A percentile compares a stretch with the other conserved stretches of the same genome.
phyloP scores from a whole-genome alignment of 2,888 invertebrate genomes.

The Strigamia transsilvanica region DNA sequence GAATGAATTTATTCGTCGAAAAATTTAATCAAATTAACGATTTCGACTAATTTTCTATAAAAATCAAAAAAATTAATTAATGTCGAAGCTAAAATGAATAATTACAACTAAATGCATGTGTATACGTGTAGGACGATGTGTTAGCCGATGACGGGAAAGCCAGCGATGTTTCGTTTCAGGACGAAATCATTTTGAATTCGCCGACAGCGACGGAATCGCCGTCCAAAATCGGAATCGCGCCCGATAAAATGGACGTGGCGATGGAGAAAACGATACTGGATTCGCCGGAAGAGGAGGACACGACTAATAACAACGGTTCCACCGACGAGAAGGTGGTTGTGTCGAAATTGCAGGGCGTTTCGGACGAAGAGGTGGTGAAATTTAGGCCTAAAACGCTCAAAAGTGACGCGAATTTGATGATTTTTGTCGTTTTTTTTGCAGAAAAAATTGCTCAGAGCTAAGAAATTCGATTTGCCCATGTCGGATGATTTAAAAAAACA shows the following conservation, averaged over 20 bases:
- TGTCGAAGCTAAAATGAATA: not conserved
- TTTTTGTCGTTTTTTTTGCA: not conserved
- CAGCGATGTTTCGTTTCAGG: constrained; percentile 11
- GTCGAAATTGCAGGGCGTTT: not conserved
- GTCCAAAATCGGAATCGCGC: not conserved
- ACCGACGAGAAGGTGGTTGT: not conserved
- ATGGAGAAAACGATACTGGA: not conserved
- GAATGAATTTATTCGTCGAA: too few relatives aligned
- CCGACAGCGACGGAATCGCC: not conserved
- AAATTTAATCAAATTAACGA: too few relatives aligned
- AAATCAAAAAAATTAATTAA: not conserved
- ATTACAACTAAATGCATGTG: not conserved
- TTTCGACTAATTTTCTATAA: too few relatives aligned
- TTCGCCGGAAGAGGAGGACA: not conserved
- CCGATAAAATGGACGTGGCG: not conserved
- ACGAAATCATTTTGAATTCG: constrained; percentile 27
- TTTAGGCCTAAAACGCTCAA: not conserved
- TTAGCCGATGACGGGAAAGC: constrained; percentile 42
- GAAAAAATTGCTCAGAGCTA: constrained; percentile 1
- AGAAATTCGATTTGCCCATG: constrained; percentile 25
- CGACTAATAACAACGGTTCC: not conserved
- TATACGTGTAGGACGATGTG: constrained; percentile 19
- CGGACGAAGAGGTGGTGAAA: not conserved
- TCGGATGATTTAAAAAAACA: constrained; percentile 27
- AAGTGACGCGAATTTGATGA: not conserved